phyloP scores from a whole-genome alignment of 2,797 vertebrate species.

The Pithecia hirsuta region DNA sequence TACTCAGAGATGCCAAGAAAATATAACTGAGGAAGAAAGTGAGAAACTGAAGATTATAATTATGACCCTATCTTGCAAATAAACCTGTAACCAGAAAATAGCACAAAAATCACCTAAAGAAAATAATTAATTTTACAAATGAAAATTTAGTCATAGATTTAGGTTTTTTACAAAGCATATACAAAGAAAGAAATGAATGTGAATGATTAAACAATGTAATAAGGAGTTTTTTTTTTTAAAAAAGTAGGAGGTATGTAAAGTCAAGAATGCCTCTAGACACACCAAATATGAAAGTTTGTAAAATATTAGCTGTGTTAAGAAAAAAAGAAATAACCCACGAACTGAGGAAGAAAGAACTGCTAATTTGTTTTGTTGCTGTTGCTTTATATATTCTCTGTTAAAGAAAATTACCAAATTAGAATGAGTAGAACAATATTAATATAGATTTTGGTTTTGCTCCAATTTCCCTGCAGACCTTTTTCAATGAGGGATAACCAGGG shows the following conservation, averaged over 20 bases:
- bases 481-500: neutral
- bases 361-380: neutral
- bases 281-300: neutral
- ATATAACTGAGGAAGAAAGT: neutral
- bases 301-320: neutral
- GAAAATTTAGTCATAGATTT: neutral
- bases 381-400: neutral
- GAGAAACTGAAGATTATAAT: conserved; percentile 4
- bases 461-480: neutral
- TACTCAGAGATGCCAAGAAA: neutral
- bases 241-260: neutral
- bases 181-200: neutral
- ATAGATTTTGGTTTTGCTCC: neutral
- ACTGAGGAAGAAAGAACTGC: neutral
- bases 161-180: neutral
- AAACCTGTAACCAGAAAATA: neutral
- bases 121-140: neutral
- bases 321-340: neutral
- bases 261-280: neutral
- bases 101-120: neutral
- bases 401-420: neutral
- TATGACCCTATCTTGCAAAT: neutral
- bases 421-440: neutral
- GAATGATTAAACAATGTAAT: neutral
- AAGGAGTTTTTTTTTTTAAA: neutral